Base-by-base conservation (phyloP, 2,888 invertebrate species). In the Teleiodes luculella region DNA sequence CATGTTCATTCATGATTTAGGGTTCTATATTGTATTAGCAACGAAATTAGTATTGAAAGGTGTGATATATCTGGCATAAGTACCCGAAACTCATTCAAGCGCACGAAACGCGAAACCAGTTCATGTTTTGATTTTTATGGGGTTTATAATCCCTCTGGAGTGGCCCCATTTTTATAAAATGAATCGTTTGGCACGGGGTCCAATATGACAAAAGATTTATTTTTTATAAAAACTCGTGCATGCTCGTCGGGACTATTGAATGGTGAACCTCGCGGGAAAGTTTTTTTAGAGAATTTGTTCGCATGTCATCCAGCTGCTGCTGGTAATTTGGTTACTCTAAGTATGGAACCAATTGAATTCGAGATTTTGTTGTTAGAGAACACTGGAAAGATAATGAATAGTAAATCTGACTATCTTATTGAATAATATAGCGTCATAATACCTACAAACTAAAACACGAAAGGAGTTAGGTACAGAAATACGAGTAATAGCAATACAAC, bases 11-110 rank as follows among this genome's bases (percentile, higher is more conserved):
- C 83, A 84, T 83, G 78, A 80, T 80, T 76, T 75, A 78, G 83
- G 83, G 72, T 64, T 58, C 64, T 58, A 70, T 74, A 81, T 83
- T 83, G 80, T 84, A 76, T 80, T 80, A 81, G 78, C 77, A 80
- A 70, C 65, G 66, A 85, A 85, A 87, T 88, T 87, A 87, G 83
- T 80, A 78, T 72, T 68, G 76, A 85, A 86, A 87, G 88, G 88
- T 88, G 88, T 76, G 76, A 82, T 66, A 72, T 79, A 80, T 88
- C 88, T 76, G 76, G 81, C 66, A 71, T 79, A 80, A 77, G 74
- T 73, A 76, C 83, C 81, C 78, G 61, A 78, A 68, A 66, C 63
- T 71, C 77, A 85, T 85, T 84, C 82, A 80, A 72, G 72, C 64
- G 69, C 80, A 81, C 79, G 82, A 65, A 78, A 76, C 74, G 74